A percentile compares a stretch with the other conserved stretches of the same genome.
phyloP scores from a whole-genome alignment of 1,140 invertebrate genomes.

The Pseudomyrmex pallidus region DNA sequence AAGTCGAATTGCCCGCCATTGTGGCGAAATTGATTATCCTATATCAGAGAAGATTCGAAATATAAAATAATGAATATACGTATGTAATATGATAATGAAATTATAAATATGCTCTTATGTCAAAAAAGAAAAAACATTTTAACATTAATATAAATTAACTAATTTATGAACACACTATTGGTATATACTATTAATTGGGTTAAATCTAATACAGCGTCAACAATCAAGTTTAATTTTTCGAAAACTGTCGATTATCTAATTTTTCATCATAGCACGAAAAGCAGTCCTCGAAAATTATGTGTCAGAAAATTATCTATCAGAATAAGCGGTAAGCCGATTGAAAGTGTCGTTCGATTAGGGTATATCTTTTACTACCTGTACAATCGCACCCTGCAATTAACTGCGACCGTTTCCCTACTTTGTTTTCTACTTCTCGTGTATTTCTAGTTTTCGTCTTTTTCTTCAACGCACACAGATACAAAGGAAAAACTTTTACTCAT shows the following conservation, averaged over 20 bases:
- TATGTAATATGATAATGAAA: background rate
- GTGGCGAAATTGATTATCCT: conserved; percentile 51
- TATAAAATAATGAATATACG: conserved; percentile 13
- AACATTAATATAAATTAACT: background rate
- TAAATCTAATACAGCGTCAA: background rate
- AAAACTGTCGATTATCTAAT: conserved; percentile 20
- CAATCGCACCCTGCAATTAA: conserved; percentile 52
- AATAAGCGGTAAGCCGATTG: background rate
- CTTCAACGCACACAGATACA: background rate
- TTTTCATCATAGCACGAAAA: background rate
- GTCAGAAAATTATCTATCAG: background rate
- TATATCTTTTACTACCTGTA: background rate
- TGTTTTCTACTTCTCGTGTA: background rate
- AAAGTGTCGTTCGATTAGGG: conserved; percentile 28
- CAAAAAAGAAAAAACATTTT: background rate
- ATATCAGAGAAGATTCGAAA: conserved; percentile 28
- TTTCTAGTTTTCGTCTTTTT: conserved; percentile 15
- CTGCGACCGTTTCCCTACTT: conserved; percentile 29
- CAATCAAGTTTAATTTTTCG: conserved; percentile 19
- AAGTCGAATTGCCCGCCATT: conserved; percentile 58
- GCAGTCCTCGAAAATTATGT: background rate
- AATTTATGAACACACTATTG: too few relatives aligned
- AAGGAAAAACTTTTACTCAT: conserved; percentile 38
- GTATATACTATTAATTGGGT: background rate
- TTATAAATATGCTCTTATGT: conserved; percentile 1